phyloP scores from a whole-genome alignment of 2,797 vertebrate species.

The Chlorospingus semifuscus region DNA sequence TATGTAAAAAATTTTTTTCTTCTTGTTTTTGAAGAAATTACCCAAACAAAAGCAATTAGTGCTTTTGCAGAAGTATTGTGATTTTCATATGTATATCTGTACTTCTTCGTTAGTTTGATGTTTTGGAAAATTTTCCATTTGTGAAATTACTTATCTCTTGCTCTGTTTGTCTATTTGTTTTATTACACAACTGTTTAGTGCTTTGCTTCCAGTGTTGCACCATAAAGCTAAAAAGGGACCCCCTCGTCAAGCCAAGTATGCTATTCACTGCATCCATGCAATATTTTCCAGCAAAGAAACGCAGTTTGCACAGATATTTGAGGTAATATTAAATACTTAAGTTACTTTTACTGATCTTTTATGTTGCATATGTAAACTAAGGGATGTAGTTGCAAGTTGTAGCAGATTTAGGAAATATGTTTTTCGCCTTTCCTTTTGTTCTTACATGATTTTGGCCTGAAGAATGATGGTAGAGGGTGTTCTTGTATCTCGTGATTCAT shows the following conservation, averaged over 20 bases:
- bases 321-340: conserved; percentile 78
- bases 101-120: neutral
- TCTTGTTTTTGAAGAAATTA: neutral
- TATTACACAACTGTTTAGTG: conserved; percentile 57
- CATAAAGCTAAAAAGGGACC: conserved; percentile 97
- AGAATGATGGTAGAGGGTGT: neutral
- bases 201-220: conserved; percentile 94
- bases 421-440: neutral
- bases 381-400: neutral
- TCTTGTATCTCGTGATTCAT: neutral
- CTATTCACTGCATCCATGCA: conserved; percentile 96
- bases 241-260: conserved; percentile 95
- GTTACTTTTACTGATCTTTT: neutral
- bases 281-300: conserved; percentile 99
- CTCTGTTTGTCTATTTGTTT: neutral
- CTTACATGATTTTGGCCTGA: neutral
- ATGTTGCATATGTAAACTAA: neutral
- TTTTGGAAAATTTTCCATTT: neutral
- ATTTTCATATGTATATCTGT: neutral
- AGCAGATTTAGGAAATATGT: neutral
- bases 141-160: neutral
- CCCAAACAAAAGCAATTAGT: neutral
- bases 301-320: conserved; percentile 98
- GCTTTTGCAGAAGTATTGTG: neutral
- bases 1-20: neutral